phyloP scores from a whole-genome alignment of 2,888 invertebrate species.

The Amorpha juglandis region DNA sequence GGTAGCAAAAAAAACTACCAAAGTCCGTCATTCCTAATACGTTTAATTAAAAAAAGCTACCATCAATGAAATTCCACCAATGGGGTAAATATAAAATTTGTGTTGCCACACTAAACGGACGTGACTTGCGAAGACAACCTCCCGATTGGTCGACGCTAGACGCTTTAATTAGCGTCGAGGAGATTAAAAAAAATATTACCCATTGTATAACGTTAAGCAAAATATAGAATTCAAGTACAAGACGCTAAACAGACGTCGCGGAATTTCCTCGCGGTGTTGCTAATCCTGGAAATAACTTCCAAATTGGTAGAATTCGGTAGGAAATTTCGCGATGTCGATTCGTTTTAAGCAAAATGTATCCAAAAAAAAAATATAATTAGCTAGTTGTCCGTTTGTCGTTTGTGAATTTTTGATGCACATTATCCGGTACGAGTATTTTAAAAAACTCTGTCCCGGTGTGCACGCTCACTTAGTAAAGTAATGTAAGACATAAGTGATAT shows the following conservation, averaged over 20 bases:
- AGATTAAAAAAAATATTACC: slow-evolving; percentile 71
- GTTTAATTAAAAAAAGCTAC: neutral
- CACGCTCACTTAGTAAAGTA: slow-evolving; percentile 50
- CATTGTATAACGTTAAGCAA: slow-evolving; percentile 68
- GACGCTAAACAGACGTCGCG: slow-evolving; percentile 37
- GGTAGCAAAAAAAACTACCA: neutral
- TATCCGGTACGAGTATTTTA: slow-evolving; percentile 41
- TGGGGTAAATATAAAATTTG: slow-evolving; percentile 28
- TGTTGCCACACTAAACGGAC: slow-evolving; percentile 42
- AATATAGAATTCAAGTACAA: slow-evolving; percentile 70
- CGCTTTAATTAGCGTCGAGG: slow-evolving; percentile 41
- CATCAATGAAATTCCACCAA: neutral
- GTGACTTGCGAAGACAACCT: slow-evolving; percentile 39
- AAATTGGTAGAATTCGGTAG: slow-evolving; percentile 44
- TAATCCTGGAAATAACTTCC: slow-evolving; percentile 40
- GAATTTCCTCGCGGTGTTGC: slow-evolving; percentile 44
- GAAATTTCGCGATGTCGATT: slow-evolving; percentile 47
- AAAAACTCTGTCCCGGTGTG: slow-evolving; percentile 42
- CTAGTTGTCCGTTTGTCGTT: slow-evolving; percentile 74
- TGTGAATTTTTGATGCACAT: slow-evolving; percentile 55
- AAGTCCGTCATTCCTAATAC: slow-evolving; percentile 16
- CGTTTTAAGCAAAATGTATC: slow-evolving; percentile 77
- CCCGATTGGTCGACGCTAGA: slow-evolving; percentile 42
- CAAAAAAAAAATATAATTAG: slow-evolving; percentile 60
- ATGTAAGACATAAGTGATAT: slow-evolving; percentile 75